Evolutionary conservation across 1,140 invertebrate genomes (phyloP).

Genomic region (Zaprionus gabonicus): DNA sequence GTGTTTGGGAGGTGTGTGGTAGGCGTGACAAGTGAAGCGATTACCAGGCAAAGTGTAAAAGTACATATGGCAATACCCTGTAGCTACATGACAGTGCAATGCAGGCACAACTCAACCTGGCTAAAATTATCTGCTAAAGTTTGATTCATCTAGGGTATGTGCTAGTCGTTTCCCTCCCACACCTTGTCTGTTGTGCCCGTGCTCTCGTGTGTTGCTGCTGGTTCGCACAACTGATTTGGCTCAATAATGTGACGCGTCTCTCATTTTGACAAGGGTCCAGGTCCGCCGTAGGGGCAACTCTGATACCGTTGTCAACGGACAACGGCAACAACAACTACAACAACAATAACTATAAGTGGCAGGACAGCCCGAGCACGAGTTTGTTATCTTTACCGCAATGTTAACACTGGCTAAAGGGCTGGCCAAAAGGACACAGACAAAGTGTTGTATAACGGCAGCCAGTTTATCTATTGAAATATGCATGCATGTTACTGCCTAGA

Average conservation of each 20-base stretch:
- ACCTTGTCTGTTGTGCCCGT: neutral
- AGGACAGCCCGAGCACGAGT: constrained; percentile 39
- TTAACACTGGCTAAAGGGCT: constrained; percentile 20
- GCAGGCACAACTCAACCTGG: neutral
- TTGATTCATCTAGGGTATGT: neutral
- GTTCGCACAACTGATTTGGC: constrained; percentile 36
- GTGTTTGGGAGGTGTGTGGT: neutral
- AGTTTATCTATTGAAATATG: neutral
- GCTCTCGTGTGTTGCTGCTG: constrained; percentile 16
- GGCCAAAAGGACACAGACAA: neutral
- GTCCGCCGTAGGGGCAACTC: constrained; percentile 1
- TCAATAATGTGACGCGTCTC: constrained; percentile 48
- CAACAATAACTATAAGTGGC: constrained; percentile 29
- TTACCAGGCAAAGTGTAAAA: neutral
- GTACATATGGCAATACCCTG: neutral
- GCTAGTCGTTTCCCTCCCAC: neutral
- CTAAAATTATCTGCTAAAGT: neutral
- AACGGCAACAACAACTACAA: constrained; percentile 21
- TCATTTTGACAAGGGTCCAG: constrained; percentile 42
- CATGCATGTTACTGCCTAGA: too few species aligned
- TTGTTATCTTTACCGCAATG: constrained; percentile 39
- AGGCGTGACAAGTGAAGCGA: neutral
- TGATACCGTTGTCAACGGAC: constrained; percentile 37
- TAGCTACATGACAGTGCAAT: neutral
- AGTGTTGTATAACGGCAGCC: neutral